Conservation (phyloP, 2,888 invertebrate genomes). For the Phragmatobia fuliginosa region DNA sequence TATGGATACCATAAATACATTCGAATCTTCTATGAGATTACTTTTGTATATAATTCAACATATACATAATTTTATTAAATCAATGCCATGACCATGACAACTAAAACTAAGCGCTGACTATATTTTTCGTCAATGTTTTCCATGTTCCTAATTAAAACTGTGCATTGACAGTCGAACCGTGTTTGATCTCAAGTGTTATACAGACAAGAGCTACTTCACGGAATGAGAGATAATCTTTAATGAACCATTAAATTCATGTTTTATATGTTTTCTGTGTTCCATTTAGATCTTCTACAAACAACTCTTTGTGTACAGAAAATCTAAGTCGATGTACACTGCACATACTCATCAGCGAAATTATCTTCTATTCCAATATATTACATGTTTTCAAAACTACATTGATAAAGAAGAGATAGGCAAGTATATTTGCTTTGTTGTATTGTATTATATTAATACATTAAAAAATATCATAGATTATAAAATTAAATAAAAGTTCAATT, state of each 20-base stretch:
- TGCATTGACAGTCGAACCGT: conserved; percentile 14
- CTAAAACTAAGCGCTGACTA: not conserved
- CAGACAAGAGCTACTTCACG: conserved; percentile 19
- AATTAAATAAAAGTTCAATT: too few relatives aligned
- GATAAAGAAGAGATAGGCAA: too few relatives aligned
- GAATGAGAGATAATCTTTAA: conserved; percentile 27
- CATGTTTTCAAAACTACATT: too few relatives aligned
- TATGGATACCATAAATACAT: not conserved
- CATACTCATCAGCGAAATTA: not conserved
- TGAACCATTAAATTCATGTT: conserved; percentile 24
- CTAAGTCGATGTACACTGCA: not conserved
- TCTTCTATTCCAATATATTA: not conserved
- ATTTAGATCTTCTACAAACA: not conserved
- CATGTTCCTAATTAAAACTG: conserved; percentile 16
- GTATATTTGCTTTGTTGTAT: too few relatives aligned
- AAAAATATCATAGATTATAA: too few relatives aligned
- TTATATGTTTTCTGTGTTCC: conserved; percentile 3
- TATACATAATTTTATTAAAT: not conserved
- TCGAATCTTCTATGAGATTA: not conserved
- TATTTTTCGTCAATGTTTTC: conserved; percentile 13
- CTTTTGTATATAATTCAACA: not conserved
- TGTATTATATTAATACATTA: too few relatives aligned
- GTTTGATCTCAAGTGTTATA: conserved; percentile 24
- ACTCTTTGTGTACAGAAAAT: too few relatives aligned
- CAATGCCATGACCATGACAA: not conserved